A percentile compares a stretch with the other conserved stretches of the same genome.
phyloP scores from a whole-genome alignment of 2,797 vertebrate species.

The Otus scops region DNA sequence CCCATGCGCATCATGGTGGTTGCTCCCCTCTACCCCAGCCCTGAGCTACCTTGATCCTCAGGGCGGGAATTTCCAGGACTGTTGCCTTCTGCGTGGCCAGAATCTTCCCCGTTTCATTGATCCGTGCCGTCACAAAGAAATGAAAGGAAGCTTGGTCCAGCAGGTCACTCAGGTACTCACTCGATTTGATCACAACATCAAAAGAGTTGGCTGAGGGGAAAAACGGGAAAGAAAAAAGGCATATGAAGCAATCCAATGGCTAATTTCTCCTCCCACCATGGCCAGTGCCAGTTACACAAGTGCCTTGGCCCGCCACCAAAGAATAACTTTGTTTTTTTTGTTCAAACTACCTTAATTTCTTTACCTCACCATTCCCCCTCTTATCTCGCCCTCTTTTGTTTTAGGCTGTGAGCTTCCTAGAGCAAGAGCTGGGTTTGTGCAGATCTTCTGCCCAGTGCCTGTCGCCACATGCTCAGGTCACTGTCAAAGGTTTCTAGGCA shows the following conservation, averaged over 20 bases:
- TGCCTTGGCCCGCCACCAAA: neutral
- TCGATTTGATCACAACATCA: constrained; percentile 73
- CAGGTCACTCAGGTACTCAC: constrained; percentile 84
- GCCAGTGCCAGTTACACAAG: neutral
- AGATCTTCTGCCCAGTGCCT: neutral
- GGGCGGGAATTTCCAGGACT: constrained; percentile 79
- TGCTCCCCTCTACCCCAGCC: neutral
- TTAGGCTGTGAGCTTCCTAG: neutral
- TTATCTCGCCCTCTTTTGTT: neutral
- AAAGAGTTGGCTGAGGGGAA: constrained; percentile 75
- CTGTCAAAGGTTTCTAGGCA: neutral
- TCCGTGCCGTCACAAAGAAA: constrained; percentile 89
- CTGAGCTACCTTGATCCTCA: constrained; percentile 83
- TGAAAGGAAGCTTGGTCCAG: constrained; percentile 92
- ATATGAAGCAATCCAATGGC: neutral
- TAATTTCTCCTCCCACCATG: neutral
- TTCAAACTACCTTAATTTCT: neutral
- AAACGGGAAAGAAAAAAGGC: constrained; percentile 5
- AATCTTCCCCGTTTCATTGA: constrained; percentile 85
- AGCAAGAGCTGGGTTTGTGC: neutral
- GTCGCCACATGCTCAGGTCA: neutral
- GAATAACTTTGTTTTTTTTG: neutral
- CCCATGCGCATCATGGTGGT: accelerated
- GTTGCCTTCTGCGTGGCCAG: constrained; percentile 84
- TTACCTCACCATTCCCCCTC: neutral